phyloP scores from a whole-genome alignment of 2,888 invertebrate genomes.

The Orthonevra nobilis region DNA sequence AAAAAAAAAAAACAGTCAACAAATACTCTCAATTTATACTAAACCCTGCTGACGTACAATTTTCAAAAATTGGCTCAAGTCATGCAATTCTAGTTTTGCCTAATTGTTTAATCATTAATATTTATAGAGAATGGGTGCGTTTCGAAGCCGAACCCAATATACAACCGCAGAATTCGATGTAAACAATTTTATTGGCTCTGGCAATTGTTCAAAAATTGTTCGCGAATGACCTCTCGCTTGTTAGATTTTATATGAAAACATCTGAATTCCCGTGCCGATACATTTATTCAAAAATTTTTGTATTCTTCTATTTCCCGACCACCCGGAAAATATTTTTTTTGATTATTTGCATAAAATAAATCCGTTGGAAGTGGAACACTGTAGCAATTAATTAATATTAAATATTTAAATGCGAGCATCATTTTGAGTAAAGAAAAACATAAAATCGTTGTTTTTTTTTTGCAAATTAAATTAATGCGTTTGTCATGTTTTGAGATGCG shows the following conservation, averaged over 20 bases:
- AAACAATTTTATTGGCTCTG: constrained; percentile 45
- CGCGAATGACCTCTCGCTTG: background rate
- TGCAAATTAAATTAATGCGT: constrained; percentile 27
- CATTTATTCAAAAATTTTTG: too few species aligned
- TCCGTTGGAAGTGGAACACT: constrained; percentile 1
- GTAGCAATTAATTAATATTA: background rate
- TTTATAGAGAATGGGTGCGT: constrained; percentile 11
- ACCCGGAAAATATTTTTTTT: constrained; percentile 8
- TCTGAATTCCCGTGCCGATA: background rate
- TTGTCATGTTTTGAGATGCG: too few species aligned
- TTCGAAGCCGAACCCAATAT: background rate
- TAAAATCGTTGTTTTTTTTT: constrained; percentile 3
- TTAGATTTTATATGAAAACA: constrained; percentile 2
- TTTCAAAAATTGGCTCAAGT: background rate
- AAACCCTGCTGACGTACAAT: too few species aligned
- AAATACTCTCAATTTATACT: too few species aligned
- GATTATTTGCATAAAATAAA: background rate
- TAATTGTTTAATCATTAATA: constrained; percentile 18
- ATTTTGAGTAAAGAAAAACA: background rate
- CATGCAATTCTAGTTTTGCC: background rate
- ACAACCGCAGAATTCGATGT: constrained; percentile 8
- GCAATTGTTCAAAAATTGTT: constrained; percentile 41
- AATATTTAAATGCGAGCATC: constrained; percentile 2
- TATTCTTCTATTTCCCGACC: constrained; percentile 2
- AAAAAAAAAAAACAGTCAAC: too few species aligned